phyloP scores from a whole-genome alignment of 2,797 vertebrate species.

The Neosilurus mollespiculum region DNA sequence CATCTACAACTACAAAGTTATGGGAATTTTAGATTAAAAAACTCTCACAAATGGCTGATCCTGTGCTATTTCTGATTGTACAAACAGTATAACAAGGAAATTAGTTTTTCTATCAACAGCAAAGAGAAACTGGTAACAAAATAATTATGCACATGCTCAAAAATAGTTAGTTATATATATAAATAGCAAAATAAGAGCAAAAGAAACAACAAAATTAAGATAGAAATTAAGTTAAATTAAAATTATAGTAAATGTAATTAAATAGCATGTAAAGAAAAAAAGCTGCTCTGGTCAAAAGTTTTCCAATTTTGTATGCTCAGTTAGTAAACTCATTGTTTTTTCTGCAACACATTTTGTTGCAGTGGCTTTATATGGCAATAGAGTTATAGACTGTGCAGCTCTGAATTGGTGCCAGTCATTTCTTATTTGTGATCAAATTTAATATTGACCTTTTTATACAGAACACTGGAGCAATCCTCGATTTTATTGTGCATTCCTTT shows the following conservation, averaged over 20 bases:
- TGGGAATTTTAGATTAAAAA: conserved; percentile 1
- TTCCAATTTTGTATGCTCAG: conserved; percentile 2
- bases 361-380: conserved; percentile 1
- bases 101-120: neutral
- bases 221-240: neutral
- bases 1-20: neutral
- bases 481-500: neutral
- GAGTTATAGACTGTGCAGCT: conserved; percentile 10
- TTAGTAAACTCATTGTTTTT: neutral
- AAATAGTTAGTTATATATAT: neutral
- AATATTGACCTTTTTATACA: conserved; percentile 23
- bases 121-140: neutral
- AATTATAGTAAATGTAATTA: neutral
- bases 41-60: neutral
- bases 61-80: neutral
- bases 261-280: neutral
- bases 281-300: neutral
- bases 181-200: neutral
- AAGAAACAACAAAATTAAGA: neutral
- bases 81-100: neutral
- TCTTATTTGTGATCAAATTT: conserved; percentile 15
- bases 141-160: neutral
- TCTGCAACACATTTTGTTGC: neutral
- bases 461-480: neutral
- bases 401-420: neutral